Base-by-base conservation (phyloP, 2,113 vertebrate species). In the Callipepla californica region DNA sequence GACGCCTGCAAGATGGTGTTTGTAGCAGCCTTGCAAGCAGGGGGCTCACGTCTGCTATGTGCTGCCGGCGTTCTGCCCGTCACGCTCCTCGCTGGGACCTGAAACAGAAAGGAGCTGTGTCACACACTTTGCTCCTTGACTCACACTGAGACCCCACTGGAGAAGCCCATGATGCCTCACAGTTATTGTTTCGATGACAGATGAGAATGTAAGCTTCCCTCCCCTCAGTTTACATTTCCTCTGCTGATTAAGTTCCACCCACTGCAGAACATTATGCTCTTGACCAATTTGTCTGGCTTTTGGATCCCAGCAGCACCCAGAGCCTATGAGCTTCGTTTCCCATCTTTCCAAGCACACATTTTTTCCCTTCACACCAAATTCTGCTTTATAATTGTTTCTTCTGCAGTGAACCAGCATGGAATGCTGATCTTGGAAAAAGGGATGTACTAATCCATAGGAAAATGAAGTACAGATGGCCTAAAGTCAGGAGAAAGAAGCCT, bases 21-120 rank as follows among this genome's bases (percentile, higher is more conserved):
- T 97, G 97, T 74, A 97, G 98, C 98, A 98, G 98, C 97, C 97
- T 97, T 96, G 97, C 91, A 98, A 96, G 97, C 97, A 83, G 97
- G 97, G 5, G 32, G 85, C 94, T 95, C 91, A 95, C 67, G 87
- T 96, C 96, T 95, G 99, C 98, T 99, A 99, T 99, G 99, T 99
- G 98, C 98, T 99, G 96, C 98, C 98, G 22, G 98, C 82, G 1
- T 98, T 97, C 95, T 98, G 98, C 97, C 97, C 98, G 4, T 99
- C 98, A 63, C 97, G 98, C 95, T 98, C 98, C 38, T 99, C 98
- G 53, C 97, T 98, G 63, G 98, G 95, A 94, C 98, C 99, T 99
- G 98, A 83, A 94, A 92, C 50, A 95, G 77, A 77, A 20, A 82
- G 63, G 0, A 80, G 40, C 18, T 77, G 13, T 18, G 87, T 95